Evolutionary conservation across 1,140 invertebrate species (phyloP), one percentile per base, ranked within the genome.

Genomic region (Anoplolepis gracilipes): DNA sequence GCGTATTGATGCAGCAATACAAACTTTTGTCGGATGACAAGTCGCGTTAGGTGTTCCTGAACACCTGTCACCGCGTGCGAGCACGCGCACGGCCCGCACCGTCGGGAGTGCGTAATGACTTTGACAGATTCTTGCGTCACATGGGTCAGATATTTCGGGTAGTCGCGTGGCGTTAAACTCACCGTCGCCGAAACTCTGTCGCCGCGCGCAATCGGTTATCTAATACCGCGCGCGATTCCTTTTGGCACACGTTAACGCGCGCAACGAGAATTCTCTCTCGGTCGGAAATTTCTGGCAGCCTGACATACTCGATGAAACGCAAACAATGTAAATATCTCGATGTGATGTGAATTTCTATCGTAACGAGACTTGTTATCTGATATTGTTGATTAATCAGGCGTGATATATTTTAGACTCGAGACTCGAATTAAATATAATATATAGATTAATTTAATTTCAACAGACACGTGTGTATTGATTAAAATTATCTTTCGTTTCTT

Each of bases 101-200:
- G 72, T 36, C 75, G 36, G 22, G 62, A 61, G 53, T 79, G 78
- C 76, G 75, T 77, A 85, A 88, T 78, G 77, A 87, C 77, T 90
- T 87, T 90, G 85, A 91, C 84, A 89, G 81, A 67, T 87, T 90
- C 84, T 92, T 92, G 88, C 91, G 87, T 92, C 90, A 92, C 87
- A 49, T 84, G 85, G 88, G 91, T 92, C 88, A 90, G 91, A 90
- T 92, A 92, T 92, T 92, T 92, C 61, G 78, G 53, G 67, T 89
- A 67, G 81, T 87, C 87, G 91, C 87, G 88, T 91, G 88, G 86
- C 90, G 90, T 91, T 90, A 87, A 90, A 87, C 88, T 72, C 78
- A 82, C 33, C 81, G 76, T 84, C 36, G 69, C 59, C 69, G 36
- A 73, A 78, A 67, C 57, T 61, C 36, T 42, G 33, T 39, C 22